Conservation (phyloP, 2,113 vertebrate genomes). For the Ciconia maguari region DNA sequence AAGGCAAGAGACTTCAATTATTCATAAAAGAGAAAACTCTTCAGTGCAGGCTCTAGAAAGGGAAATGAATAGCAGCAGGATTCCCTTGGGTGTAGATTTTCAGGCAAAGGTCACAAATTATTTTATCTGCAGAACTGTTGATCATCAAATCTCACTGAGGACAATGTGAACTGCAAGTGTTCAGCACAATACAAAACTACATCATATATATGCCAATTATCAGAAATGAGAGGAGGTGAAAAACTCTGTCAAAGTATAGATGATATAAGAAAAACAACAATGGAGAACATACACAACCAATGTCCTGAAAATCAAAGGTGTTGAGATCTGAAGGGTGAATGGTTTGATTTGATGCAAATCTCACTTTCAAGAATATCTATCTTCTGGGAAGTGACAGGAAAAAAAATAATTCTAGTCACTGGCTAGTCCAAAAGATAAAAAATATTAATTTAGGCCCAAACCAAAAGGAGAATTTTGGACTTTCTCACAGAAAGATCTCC, state of each 20-base stretch:
- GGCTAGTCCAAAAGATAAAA: not conserved
- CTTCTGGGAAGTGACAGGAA: not conserved
- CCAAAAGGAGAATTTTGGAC: not conserved
- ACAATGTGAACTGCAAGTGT: not conserved
- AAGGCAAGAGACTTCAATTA: constrained; percentile 17
- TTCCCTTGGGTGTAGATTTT: not conserved
- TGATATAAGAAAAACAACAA: not conserved
- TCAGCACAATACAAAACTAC: not conserved
- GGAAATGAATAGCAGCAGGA: not conserved
- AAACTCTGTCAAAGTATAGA: not conserved
- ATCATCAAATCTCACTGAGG: not conserved
- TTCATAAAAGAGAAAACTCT: not conserved
- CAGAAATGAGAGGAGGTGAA: not conserved
- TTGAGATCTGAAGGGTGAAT: not conserved
- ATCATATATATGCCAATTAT: not conserved
- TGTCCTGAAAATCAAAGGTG: not conserved
- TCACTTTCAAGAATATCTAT: not conserved
- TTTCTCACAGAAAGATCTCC: not conserved
- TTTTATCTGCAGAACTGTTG: not conserved
- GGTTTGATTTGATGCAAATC: not conserved
- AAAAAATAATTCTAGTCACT: not conserved
- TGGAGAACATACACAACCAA: not conserved
- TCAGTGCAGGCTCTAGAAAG: not conserved
- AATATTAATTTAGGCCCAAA: not conserved
- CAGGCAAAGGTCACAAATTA: not conserved